Evolutionary conservation across 2,797 vertebrate genomes (phyloP).

Genomic region (Myotis vivesi): DNA sequence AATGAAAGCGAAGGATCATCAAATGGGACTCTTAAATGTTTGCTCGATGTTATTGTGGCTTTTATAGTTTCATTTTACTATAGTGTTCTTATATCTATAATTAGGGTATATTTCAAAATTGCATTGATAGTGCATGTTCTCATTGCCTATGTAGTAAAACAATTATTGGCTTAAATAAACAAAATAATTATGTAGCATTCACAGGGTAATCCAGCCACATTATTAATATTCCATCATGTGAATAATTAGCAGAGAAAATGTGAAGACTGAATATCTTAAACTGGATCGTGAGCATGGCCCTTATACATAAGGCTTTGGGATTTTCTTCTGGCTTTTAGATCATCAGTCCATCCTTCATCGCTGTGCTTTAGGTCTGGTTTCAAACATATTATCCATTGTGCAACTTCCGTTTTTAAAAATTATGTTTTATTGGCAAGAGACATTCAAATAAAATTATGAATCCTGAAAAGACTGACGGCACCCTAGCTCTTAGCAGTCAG

Average conservation of each 20-base stretch:
- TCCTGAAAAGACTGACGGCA: not conserved
- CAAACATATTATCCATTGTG: conserved; percentile 9
- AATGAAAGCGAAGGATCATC: not conserved
- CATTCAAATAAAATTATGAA: not conserved
- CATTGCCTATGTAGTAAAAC: not conserved
- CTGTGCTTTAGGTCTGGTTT: conserved; percentile 36
- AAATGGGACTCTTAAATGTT: not conserved
- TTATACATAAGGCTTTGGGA: conserved; percentile 48
- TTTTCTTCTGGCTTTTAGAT: conserved; percentile 51
- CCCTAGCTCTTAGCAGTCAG: not conserved
- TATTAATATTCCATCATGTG: not conserved
- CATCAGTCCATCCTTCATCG: conserved; percentile 37
- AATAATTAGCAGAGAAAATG: conserved; percentile 28
- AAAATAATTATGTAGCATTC: not conserved
- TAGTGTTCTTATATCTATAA: not conserved
- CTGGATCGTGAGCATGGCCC: not conserved
- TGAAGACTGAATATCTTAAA: conserved; percentile 12
- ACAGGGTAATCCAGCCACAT: not conserved
- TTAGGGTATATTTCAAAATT: not conserved
- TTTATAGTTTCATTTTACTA: not conserved
- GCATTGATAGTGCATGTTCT: not conserved
- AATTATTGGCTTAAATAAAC: not conserved
- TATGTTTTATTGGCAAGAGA: not conserved
- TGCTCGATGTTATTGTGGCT: not conserved
- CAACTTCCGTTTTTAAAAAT: not conserved